phyloP scores from a whole-genome alignment of 2,888 invertebrate genomes.

The Lasioglossum marginatum region DNA sequence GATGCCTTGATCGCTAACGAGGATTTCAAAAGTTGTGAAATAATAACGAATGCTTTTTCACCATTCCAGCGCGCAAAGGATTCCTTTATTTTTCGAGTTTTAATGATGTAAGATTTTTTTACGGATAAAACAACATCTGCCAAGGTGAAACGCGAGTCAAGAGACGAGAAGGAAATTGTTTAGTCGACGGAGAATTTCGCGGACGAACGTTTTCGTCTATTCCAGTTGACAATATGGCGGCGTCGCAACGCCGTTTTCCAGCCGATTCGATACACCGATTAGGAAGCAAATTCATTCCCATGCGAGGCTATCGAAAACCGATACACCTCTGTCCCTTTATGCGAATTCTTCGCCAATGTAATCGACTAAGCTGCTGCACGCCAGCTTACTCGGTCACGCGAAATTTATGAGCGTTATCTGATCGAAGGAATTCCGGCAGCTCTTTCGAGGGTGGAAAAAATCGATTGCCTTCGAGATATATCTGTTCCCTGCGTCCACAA shows the following conservation, averaged over 20 bases:
- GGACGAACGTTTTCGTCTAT: not conserved
- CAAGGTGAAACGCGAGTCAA: not conserved
- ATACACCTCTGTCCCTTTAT: constrained; percentile 46
- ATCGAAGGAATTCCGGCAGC: not conserved
- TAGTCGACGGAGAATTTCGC: not conserved
- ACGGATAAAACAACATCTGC: not conserved
- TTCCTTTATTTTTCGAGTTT: not conserved
- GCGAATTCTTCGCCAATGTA: constrained; percentile 38
- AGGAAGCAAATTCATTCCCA: constrained; percentile 51
- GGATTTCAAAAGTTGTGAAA: not conserved
- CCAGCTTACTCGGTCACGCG: constrained; percentile 1
- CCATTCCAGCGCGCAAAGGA: not conserved
- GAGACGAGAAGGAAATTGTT: not conserved
- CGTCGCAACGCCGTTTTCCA: not conserved
- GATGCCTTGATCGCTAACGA: not conserved
- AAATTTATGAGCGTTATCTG: constrained; percentile 31
- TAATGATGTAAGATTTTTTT: not conserved
- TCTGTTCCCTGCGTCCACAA: not conserved
- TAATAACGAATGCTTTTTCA: not conserved
- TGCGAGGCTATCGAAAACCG: constrained; percentile 48
- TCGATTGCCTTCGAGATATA: not conserved
- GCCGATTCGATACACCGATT: constrained; percentile 49
- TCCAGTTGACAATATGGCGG: constrained; percentile 2
- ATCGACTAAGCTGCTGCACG: constrained; percentile 20
- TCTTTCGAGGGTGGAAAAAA: not conserved